These are phyloP conservation scores for Prionailurus viverrinus DNA, from an alignment of 2,113 vertebrate genomes.

Conservation along the genomic window DNA sequence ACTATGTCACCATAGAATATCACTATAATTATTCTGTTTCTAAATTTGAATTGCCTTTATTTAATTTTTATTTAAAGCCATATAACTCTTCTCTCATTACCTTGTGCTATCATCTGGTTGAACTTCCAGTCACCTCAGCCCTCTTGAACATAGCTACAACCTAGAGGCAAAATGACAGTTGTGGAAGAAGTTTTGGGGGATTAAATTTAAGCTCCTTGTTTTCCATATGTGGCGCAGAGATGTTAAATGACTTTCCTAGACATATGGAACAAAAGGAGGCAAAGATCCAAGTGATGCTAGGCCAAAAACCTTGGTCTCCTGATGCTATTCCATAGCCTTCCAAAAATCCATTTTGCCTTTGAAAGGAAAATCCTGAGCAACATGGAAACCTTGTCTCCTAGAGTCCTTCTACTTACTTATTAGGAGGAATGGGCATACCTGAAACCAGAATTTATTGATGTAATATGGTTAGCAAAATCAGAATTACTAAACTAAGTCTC, in stretches of 20 bases:
- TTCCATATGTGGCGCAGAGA: background rate
- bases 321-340: background rate
- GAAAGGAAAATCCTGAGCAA: background rate
- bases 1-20: conserved; percentile 69
- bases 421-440: background rate
- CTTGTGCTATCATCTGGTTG: conserved; percentile 23
- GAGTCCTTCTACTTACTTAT: background rate
- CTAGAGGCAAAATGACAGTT: conserved; percentile 36
- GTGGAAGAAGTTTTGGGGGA: conserved; percentile 9
- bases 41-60: conserved; percentile 74
- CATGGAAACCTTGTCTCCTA: background rate
- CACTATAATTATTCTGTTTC: conserved; percentile 78
- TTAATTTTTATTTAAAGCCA: conserved; percentile 73
- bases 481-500: background rate
- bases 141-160: conserved; percentile 1
- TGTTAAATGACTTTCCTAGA: background rate
- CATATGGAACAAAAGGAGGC: background rate
- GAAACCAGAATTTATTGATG: background rate
- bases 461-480: background rate
- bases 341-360: background rate
- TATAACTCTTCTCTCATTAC: conserved; percentile 15
- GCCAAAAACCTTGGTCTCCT: background rate
- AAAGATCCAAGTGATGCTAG: background rate
- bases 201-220: conserved; percentile 48
- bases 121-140: conserved; percentile 53